phyloP scores from a whole-genome alignment of 2,113 vertebrate genomes.

The Oenanthe melanoleuca region DNA sequence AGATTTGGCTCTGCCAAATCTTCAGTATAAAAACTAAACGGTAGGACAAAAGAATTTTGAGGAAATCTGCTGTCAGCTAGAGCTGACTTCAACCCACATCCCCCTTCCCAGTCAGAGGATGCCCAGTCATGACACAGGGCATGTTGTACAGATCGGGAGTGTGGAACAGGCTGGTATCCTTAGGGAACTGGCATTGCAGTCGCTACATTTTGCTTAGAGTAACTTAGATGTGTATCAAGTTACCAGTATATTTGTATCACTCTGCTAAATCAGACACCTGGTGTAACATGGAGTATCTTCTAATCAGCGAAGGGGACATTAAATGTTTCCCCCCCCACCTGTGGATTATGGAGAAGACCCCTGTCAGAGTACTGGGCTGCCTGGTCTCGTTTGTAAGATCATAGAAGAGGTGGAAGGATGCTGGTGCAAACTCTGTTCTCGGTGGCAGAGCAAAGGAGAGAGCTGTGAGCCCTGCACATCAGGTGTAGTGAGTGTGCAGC shows the following conservation, averaged over 20 bases:
- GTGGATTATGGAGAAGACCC: not conserved
- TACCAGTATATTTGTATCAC: not conserved
- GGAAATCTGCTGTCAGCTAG: not conserved
- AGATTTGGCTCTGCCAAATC: not conserved
- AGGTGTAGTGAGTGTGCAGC: not conserved
- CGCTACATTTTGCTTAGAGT: not conserved
- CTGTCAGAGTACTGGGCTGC: not conserved
- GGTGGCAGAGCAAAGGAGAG: not conserved
- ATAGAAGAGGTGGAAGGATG: accelerated
- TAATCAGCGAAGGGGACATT: not conserved
- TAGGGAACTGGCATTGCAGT: not conserved
- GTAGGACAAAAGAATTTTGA: not conserved
- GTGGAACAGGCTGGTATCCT: not conserved
- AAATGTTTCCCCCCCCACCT: not conserved
- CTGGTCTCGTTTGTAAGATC: not conserved
- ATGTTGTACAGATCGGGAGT: accelerated
- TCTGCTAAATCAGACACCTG: not conserved
- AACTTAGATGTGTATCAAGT: not conserved
- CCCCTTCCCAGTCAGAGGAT: not conserved
- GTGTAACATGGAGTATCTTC: not conserved
- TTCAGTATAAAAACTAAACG: not conserved
- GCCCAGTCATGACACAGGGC: accelerated
- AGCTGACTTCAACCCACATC: not conserved
- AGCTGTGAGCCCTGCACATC: not conserved
- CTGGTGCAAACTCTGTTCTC: not conserved